phyloP scores from a whole-genome alignment of 1,140 invertebrate species.

The Listronotus bonariensis region DNA sequence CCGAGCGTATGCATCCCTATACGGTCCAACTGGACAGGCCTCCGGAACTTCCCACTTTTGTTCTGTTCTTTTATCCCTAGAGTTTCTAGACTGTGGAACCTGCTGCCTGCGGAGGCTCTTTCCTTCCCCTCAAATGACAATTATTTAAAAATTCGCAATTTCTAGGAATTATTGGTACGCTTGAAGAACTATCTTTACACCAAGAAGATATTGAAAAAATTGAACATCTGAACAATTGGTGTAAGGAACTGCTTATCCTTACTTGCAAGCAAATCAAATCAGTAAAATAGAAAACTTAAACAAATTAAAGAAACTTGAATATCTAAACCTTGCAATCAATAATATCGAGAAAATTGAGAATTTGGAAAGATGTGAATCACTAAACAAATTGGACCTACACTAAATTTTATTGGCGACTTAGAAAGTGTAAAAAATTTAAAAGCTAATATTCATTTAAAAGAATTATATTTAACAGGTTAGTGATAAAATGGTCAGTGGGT shows the following conservation, averaged over 20 bases:
- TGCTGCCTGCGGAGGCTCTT: too few species aligned
- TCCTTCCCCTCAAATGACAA: too few species aligned
- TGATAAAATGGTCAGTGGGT: too few species aligned
- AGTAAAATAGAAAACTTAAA: slow-evolving; percentile 85
- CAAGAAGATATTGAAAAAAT: slow-evolving; percentile 94
- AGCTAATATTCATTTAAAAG: slow-evolving; percentile 66
- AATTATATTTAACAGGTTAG: slow-evolving; percentile 67
- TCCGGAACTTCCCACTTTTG: too few species aligned
- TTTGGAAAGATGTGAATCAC: slow-evolving; percentile 84
- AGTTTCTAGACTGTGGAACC: too few species aligned
- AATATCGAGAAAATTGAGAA: slow-evolving; percentile 93
- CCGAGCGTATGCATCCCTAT: too few species aligned
- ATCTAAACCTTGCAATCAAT: slow-evolving; percentile 91
- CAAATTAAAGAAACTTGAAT: slow-evolving; percentile 86
- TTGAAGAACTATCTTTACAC: slow-evolving; percentile 92
- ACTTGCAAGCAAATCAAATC: slow-evolving; percentile 89
- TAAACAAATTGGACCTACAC: slow-evolving; percentile 89
- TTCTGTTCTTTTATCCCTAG: too few species aligned
- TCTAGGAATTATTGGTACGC: slow-evolving; percentile 81
- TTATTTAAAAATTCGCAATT: too few species aligned
- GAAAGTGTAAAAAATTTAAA: slow-evolving; percentile 74
- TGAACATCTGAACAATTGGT: slow-evolving; percentile 87
- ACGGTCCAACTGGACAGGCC: too few species aligned
- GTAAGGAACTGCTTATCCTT: slow-evolving; percentile 82
- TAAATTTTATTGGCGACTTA: slow-evolving; percentile 92